Conservation (phyloP, 2,113 vertebrate species). For the Probosciger aterrimus region DNA sequence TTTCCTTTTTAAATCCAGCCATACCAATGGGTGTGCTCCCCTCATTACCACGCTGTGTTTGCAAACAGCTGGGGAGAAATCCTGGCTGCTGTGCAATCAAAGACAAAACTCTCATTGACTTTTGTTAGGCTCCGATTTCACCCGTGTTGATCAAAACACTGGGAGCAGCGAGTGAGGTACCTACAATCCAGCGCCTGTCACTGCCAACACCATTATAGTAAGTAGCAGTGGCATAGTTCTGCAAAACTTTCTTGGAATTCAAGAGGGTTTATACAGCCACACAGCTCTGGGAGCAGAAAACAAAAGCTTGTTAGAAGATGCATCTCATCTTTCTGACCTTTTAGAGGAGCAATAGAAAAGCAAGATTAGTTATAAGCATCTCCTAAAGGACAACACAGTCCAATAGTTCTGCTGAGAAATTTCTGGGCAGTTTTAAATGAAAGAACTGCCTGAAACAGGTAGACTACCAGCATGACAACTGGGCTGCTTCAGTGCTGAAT, state of each 20-base stretch:
- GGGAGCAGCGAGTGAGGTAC: neutral
- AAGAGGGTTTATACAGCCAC: neutral
- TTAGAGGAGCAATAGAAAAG: neutral
- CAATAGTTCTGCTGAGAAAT: neutral
- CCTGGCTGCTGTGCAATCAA: neutral
- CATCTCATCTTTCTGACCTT: neutral
- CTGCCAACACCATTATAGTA: neutral
- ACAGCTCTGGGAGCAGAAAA: neutral
- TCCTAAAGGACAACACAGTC: neutral
- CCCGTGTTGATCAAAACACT: neutral
- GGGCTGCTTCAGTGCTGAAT: neutral
- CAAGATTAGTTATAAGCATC: neutral
- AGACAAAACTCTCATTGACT: slow-evolving; percentile 49
- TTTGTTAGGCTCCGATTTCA: slow-evolving; percentile 14
- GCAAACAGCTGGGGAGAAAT: slow-evolving; percentile 38
- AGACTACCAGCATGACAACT: neutral
- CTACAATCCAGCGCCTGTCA: neutral
- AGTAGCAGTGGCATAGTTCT: neutral
- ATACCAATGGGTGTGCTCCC: rapidly evolving
- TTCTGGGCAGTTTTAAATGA: neutral
- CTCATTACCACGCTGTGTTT: neutral
- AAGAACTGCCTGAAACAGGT: neutral
- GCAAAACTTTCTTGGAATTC: neutral
- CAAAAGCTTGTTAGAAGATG: neutral
- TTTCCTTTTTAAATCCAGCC: neutral